Percentiles rank a stretch among this genome's conserved stretches.
phyloP scores from a whole-genome alignment of 2,113 vertebrate genomes.

The Apteryx mantelli region DNA sequence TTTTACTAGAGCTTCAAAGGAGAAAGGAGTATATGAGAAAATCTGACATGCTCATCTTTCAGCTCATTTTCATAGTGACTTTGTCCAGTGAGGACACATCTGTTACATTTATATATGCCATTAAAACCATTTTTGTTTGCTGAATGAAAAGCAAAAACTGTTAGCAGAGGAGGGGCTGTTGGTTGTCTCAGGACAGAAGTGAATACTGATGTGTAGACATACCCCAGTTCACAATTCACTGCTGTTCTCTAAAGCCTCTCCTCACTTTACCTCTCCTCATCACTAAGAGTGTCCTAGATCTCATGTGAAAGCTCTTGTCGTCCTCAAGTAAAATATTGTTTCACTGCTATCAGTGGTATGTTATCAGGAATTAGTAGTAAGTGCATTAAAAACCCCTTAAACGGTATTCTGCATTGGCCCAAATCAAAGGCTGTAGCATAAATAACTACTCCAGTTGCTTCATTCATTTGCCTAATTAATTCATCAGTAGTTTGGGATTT shows the following conservation, averaged over 20 bases:
- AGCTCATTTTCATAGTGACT: not conserved
- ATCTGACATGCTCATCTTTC: not conserved
- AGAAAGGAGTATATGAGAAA: not conserved
- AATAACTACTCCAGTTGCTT: not conserved
- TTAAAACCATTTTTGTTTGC: not conserved
- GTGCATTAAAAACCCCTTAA: not conserved
- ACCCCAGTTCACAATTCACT: not conserved
- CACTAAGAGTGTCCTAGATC: not conserved
- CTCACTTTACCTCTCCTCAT: not conserved
- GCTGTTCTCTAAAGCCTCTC: not conserved
- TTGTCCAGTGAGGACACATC: not conserved
- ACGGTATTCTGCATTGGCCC: fast-evolving
- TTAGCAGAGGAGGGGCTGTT: not conserved
- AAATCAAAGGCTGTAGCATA: not conserved
- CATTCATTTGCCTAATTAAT: not conserved
- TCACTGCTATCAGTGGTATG: not conserved
- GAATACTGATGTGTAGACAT: not conserved
- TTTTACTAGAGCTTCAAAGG: not conserved
- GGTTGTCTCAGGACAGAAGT: not conserved
- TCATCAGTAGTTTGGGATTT: not conserved
- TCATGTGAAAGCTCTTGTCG: not conserved
- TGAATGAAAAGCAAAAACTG: not conserved
- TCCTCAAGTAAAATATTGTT: not conserved
- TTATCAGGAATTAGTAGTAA: not conserved
- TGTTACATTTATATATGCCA: not conserved